phyloP scores from a whole-genome alignment of 2,797 vertebrate species.

The Neomorphus geoffroyi region DNA sequence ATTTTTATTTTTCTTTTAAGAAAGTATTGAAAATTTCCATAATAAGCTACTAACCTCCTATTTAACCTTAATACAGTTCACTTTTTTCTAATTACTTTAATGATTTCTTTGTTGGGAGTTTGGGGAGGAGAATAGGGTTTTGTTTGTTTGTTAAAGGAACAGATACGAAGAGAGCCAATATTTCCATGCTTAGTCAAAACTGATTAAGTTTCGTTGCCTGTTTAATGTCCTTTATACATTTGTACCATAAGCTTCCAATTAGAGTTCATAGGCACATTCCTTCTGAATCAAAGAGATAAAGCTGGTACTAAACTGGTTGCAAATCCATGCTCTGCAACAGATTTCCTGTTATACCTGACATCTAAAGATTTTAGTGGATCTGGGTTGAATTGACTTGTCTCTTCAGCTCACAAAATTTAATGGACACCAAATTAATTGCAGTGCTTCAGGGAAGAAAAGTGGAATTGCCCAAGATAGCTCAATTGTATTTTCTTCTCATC shows the following conservation, averaged over 20 bases:
- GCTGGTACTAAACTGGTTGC: not conserved
- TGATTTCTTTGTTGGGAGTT: not conserved
- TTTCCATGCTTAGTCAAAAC: not conserved
- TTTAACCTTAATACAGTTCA: not conserved
- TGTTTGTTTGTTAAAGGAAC: not conserved
- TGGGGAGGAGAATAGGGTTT: not conserved
- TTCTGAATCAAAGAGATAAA: not conserved
- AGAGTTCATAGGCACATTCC: not conserved
- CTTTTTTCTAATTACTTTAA: conserved; percentile 6
- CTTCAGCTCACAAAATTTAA: conserved; percentile 28
- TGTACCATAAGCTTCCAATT: not conserved
- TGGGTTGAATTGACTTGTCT: conserved; percentile 7
- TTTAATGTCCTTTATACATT: not conserved
- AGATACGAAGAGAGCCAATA: not conserved
- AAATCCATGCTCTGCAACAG: not conserved
- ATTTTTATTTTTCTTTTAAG: conserved; percentile 5
- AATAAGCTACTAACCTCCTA: not conserved
- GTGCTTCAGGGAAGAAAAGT: not conserved
- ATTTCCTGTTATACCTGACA: not conserved
- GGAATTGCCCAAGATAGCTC: not conserved
- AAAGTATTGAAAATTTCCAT: not conserved
- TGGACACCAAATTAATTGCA: not conserved
- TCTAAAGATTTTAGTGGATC: not conserved
- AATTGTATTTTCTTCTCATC: not conserved
- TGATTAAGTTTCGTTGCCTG: not conserved